Evolutionary conservation across 2,888 invertebrate genomes (phyloP).

Genomic region (Arrhopalites spinosus): DNA sequence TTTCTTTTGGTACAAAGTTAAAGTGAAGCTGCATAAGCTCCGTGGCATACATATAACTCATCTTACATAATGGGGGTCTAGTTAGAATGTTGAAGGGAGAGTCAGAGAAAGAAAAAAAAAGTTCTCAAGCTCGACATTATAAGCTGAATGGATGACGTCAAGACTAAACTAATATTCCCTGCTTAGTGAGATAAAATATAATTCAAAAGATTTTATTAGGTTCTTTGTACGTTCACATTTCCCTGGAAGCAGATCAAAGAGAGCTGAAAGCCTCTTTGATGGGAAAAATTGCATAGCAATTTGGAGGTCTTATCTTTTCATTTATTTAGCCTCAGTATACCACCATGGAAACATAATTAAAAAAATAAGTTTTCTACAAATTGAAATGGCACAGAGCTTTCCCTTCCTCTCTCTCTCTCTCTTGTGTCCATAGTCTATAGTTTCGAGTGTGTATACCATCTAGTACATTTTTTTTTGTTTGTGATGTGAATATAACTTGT

Average conservation of each 20-base stretch:
- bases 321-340: constrained; percentile 32
- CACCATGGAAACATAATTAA: constrained; percentile 39
- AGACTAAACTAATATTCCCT: constrained; percentile 42
- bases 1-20: background rate
- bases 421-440: too few species aligned
- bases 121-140: constrained; percentile 25
- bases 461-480: too few species aligned
- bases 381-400: constrained; percentile 20
- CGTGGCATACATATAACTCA: background rate
- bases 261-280: constrained; percentile 36
- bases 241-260: constrained; percentile 42
- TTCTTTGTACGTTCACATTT: constrained; percentile 42
- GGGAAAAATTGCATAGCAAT: constrained; percentile 42
- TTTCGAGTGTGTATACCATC: too few species aligned
- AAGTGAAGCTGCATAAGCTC: background rate
- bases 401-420: background rate
- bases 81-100: constrained; percentile 3
- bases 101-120: background rate
- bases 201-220: constrained; percentile 46
- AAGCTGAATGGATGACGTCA: constrained; percentile 42
- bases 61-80: background rate
- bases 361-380: constrained; percentile 37
- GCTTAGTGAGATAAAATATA: constrained; percentile 41
- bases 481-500: too few species aligned
- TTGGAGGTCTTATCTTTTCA: constrained; percentile 41